Base-by-base conservation (phyloP, 2,888 invertebrate species). In the Hemicrepidius hirtus region DNA sequence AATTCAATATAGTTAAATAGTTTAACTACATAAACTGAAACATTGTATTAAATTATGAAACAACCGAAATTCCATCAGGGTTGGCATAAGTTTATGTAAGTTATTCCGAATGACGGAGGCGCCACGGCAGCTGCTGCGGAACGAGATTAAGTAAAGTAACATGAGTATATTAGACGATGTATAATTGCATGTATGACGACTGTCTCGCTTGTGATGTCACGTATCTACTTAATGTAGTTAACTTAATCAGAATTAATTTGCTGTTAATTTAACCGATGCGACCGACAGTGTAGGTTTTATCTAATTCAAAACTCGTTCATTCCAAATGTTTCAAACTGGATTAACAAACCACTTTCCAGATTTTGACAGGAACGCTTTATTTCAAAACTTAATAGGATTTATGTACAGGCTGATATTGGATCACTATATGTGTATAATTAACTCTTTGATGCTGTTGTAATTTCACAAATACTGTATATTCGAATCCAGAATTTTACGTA, bases 181-280 rank as follows among this genome's bases (percentile, higher is more conserved):
- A 80, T 80, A 81, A 81, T 81, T 81, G 78, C 78, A 76, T 77
- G 73, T 76, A 81, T 81, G 80, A 80, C 80, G 80, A 78, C 77
- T 78, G 82, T 77, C 80, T 80, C 77, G 80, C 80, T 81, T 79
- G 80, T 84, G 83, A 84, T 84, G 84, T 84, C 84, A 84, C 83
- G 80, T 82, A 84, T 83, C 82, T 81, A 83, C 81, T 84, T 83
- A 83, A 83, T 83, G 79, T 81, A 83, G 83, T 84, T 84, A 84
- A 84, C 83, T 84, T 84, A 84, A 84, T 84, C 84, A 84, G 82
- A 84, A 84, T 84, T 84, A 84, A 84, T 84, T 84, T 81, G 84
- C 82, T 82, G 83, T 82, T 84, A 84, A 84, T 84, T 84, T 80
- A 84, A 82, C 82, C 82, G 82, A 83, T 82, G 83, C 79, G 80